Evolutionary conservation across 2,113 vertebrate genomes (phyloP), one percentile per base, ranked within the genome.

Genomic region (Probosciger aterrimus): DNA sequence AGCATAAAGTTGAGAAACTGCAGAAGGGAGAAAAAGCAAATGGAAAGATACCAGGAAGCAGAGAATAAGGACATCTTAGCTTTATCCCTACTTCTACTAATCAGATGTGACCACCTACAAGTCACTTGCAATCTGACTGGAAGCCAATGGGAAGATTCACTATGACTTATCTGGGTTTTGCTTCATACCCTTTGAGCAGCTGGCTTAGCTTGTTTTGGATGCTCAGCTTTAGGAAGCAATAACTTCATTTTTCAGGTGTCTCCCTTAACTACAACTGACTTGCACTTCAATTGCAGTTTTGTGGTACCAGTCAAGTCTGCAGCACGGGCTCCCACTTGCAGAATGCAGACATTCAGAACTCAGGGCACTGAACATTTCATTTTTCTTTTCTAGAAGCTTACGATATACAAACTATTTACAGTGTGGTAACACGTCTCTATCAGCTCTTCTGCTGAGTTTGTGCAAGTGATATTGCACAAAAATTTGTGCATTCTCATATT

Each of bases 91-190:
- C 44, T 87, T 12, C 84, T 24, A 4, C 82, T 88, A 53, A 74
- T 59, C 9, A 18, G 24, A 64, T 55, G 84, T 59, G 92, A 91
- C 23, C 85, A 57, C 81, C 43, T 63, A 13, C 41, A 18, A 35
- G 87, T 39, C 85, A 9, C 78, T 35, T 69, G 53, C 74, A 60
- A 0, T 76, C 15, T 50, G 18, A 64, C 69, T 82, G 84, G 83
- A 49, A 85, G 67, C 17, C 86, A 57, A 1, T 18, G 37, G 79
- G 55, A 57, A 80, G 68, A 88, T 88, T 94, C 44, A 9, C 60
- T 90, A 3, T 83, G 82, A 92, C 79, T 70, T 37, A 41, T 46
- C 82, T 96, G 90, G 92, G 85, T 71, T 92, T 50, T 57, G 59
- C 43, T 62, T 82, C 22, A 1, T 55, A 7, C 35, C 28, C 70